These are phyloP conservation scores for Melopsittacus undulatus DNA, from an alignment of 2,797 vertebrate genomes.

Conservation along the genomic window DNA sequence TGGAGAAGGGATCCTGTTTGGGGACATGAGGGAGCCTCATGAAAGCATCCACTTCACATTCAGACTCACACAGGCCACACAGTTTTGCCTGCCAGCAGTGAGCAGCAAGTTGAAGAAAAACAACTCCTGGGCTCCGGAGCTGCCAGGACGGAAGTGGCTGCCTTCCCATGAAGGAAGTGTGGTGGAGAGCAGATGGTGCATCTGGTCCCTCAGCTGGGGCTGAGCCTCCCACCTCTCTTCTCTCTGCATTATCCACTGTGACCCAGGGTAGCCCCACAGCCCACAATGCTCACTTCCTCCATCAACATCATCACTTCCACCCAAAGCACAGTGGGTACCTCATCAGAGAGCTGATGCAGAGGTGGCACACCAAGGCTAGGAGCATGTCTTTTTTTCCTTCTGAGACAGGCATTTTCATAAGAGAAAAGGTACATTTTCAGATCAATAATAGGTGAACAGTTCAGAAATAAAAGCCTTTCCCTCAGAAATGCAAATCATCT, in stretches of 20 bases:
- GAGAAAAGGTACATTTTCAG: neutral
- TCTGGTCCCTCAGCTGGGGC: neutral
- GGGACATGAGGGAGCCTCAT: rapidly evolving
- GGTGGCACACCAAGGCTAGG: neutral
- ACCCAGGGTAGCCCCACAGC: neutral
- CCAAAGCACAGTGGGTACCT: neutral
- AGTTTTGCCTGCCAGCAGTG: neutral
- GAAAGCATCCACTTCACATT: neutral
- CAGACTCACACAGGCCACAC: neutral
- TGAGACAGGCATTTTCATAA: neutral
- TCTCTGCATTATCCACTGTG: rapidly evolving
- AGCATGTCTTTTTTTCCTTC: neutral
- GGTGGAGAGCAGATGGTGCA: neutral
- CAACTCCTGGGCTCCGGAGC: rapidly evolving
- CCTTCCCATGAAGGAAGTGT: rapidly evolving
- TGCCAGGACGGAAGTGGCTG: neutral
- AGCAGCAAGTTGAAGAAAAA: neutral
- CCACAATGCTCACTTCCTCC: neutral
- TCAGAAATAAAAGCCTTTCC: slow-evolving; percentile 35
- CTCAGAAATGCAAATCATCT: slow-evolving; percentile 26
- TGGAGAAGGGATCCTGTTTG: neutral
- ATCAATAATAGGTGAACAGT: neutral
- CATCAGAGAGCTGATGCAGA: neutral
- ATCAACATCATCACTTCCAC: neutral
- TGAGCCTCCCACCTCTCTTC: neutral